Evolutionary conservation across 2,888 invertebrate genomes (phyloP).

Genomic region (Tetranychus truncatus): DNA sequence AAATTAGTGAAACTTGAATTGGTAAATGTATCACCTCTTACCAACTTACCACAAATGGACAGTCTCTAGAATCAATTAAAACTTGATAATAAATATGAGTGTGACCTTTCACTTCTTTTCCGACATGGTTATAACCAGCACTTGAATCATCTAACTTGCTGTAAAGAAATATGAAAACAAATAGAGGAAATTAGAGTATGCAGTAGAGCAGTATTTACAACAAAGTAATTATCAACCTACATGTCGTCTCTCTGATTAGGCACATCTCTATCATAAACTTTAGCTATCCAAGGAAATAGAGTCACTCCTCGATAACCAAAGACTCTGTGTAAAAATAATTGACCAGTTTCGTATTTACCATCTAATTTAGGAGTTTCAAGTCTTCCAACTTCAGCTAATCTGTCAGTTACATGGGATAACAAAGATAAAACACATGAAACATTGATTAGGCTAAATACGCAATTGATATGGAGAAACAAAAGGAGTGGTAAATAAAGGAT

Average conservation of each 20-base stretch:
- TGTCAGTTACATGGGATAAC: constrained; percentile 32
- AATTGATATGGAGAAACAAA: not conserved
- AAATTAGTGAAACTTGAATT: not conserved
- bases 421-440: not conserved
- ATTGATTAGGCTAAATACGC: not conserved
- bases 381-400: constrained; percentile 83
- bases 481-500: not conserved
- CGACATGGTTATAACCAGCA: constrained; percentile 23
- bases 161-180: not conserved
- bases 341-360: constrained; percentile 80
- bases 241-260: constrained; percentile 44
- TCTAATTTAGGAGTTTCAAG: constrained; percentile 64
- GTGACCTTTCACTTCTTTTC: constrained; percentile 47
- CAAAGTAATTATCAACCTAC: not conserved
- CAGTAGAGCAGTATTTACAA: not conserved
- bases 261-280: constrained; percentile 79
- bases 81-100: constrained; percentile 84
- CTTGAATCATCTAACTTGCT: constrained; percentile 23
- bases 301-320: constrained; percentile 95
- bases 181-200: not conserved
- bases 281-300: constrained; percentile 86
- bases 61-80: constrained; percentile 86
- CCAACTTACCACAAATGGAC: constrained; percentile 76
- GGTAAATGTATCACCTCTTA: too few species aligned
- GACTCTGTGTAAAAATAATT: constrained; percentile 76